A percentile compares a stretch with the other conserved stretches of the same genome.
Evolutionary conservation across 2,888 invertebrate species (phyloP).

Genomic region (Scaptomyza cyrtandrae): DNA sequence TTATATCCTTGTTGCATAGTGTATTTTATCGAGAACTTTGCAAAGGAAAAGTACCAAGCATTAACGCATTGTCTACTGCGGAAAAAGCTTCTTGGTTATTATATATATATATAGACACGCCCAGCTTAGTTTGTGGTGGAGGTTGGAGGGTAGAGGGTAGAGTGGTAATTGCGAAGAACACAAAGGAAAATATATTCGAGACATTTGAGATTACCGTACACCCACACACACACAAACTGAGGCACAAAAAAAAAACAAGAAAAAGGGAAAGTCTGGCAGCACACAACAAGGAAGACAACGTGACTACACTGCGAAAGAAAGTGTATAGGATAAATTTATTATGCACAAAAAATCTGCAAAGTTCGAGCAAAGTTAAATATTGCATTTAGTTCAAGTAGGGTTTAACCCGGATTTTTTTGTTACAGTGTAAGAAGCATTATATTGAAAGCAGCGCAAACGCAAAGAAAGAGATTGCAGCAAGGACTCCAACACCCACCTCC

Average conservation of each 20-base stretch:
- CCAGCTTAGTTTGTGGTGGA: constrained; percentile 8
- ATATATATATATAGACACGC: constrained; percentile 50
- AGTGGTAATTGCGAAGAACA: constrained; percentile 21
- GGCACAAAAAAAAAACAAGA: neutral
- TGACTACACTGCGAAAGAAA: constrained; percentile 2
- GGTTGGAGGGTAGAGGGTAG: too few species aligned
- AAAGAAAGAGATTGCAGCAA: constrained; percentile 43
- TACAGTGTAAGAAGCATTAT: neutral
- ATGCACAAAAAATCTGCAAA: too few species aligned
- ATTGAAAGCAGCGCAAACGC: constrained; percentile 40
- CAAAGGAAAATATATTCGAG: constrained; percentile 34
- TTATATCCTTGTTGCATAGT: neutral
- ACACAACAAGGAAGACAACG: constrained; percentile 16
- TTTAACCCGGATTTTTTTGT: neutral
- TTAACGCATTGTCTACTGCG: constrained; percentile 15
- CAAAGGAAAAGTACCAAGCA: constrained; percentile 10
- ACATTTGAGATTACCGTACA: constrained; percentile 3
- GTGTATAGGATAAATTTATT: neutral
- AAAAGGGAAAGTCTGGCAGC: constrained; percentile 35
- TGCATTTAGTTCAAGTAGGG: neutral
- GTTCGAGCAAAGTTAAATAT: neutral
- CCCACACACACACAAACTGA: constrained; percentile 1
- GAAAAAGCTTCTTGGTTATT: constrained; percentile 5
- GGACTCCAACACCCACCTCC: constrained; percentile 19
- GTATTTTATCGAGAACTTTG: constrained; percentile 9